These are phyloP conservation scores for Spheniscus mendiculus DNA, from an alignment of 2,113 vertebrate genomes.

Conservation along the genomic window DNA sequence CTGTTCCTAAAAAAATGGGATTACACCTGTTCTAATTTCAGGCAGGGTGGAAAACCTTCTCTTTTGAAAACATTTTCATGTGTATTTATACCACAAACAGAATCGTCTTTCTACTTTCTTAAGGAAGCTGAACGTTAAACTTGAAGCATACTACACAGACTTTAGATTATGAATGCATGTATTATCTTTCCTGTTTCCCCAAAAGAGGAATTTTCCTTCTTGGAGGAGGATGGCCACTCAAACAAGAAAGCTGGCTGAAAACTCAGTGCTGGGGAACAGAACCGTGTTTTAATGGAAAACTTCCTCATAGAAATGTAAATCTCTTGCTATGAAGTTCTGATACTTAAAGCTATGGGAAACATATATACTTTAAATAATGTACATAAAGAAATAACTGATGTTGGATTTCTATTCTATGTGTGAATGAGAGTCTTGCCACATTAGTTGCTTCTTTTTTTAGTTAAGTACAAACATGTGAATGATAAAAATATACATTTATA, in stretches of 20 bases:
- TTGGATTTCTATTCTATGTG: not conserved
- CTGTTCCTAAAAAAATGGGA: not conserved
- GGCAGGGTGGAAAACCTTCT: not conserved
- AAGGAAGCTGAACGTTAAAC: not conserved
- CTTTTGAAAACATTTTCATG: not conserved
- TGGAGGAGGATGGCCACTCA: not conserved
- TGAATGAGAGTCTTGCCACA: not conserved
- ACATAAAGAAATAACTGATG: not conserved
- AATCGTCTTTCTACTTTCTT: not conserved
- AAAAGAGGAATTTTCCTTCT: not conserved
- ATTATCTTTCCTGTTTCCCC: not conserved
- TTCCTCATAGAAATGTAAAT: not conserved
- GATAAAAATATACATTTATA: not conserved
- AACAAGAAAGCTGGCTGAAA: not conserved
- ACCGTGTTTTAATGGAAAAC: not conserved
- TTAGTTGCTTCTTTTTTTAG: not conserved
- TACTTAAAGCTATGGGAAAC: not conserved
- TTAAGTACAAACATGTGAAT: not conserved
- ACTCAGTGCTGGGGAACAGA: not conserved
- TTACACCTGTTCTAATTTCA: not conserved
- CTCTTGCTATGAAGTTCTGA: not conserved
- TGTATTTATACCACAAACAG: constrained; percentile 12
- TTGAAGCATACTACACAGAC: not conserved
- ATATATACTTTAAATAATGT: not conserved
- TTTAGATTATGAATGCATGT: not conserved